Percentiles rank a stretch among this genome's conserved stretches.
phyloP scores from a whole-genome alignment of 2,113 vertebrate species.

The Cyanoliseus patagonus region DNA sequence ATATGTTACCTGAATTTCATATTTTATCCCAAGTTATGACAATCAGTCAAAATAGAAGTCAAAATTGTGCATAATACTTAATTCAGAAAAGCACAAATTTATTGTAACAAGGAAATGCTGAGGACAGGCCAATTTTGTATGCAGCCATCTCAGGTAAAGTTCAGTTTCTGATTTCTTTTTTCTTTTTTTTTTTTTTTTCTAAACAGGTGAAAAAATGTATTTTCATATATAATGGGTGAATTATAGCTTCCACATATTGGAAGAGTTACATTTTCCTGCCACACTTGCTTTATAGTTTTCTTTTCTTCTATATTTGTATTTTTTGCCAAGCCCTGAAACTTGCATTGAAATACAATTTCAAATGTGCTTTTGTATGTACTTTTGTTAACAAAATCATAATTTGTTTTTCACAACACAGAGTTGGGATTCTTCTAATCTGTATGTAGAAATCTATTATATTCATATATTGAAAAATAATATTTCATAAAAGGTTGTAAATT shows the following conservation, averaged over 20 bases:
- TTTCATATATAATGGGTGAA: too few relatives aligned
- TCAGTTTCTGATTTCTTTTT: neutral
- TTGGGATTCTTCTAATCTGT: neutral
- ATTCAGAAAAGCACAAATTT: neutral
- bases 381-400: neutral
- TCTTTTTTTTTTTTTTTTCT: neutral
- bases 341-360: neutral
- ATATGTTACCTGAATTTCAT: neutral
- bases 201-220: neutral
- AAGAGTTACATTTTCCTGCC: neutral
- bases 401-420: neutral
- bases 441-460: neutral
- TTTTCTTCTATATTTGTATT: neutral
- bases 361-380: neutral
- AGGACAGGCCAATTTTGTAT: neutral
- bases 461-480: neutral
- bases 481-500: neutral
- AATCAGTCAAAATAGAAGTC: neutral
- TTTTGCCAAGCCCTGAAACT: neutral
- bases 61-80: neutral
- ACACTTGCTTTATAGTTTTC: neutral
- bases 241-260: neutral
- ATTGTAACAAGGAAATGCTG: neutral
- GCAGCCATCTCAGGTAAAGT: neutral
- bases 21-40: neutral